A percentile compares a stretch with the other conserved stretches of the same genome.
These are phyloP conservation scores for Vombatus ursinus DNA, from an alignment of 2,113 vertebrate genomes.

Conservation along the genomic window DNA sequence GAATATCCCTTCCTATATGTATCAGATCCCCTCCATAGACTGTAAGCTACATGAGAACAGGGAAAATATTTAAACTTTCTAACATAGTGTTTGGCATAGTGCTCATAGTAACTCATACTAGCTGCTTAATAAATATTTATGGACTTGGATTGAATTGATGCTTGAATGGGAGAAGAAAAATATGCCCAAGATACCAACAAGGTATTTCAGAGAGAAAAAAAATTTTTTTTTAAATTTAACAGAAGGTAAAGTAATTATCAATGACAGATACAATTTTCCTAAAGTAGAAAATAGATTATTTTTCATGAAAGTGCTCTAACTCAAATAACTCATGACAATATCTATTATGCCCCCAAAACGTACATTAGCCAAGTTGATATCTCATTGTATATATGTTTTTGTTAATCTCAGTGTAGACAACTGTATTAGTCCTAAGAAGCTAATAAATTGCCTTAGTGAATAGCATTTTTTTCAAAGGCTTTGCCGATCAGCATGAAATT, in stretches of 20 bases:
- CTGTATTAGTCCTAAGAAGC: not conserved
- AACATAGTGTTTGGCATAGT: not conserved
- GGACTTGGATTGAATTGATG: not conserved
- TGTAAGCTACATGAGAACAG: not conserved
- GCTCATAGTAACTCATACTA: not conserved
- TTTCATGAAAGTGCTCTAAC: conserved; percentile 48
- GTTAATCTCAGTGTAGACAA: not conserved
- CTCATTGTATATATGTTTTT: not conserved
- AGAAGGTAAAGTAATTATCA: conserved; percentile 55
- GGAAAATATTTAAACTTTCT: not conserved
- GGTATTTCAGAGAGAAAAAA: conserved; percentile 31
- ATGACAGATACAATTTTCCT: conserved; percentile 51
- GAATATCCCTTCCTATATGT: not conserved
- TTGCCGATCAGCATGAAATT: not conserved
- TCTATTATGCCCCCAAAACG: conserved; percentile 48
- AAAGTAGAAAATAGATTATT: conserved; percentile 56
- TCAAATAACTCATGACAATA: conserved; percentile 31
- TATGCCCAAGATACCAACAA: conserved; percentile 45
- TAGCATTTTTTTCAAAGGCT: not conserved
- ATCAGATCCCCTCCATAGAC: not conserved
- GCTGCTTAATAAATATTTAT: not conserved
- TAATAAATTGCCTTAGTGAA: conserved; percentile 23
- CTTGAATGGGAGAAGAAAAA: conserved; percentile 51
- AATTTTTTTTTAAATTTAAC: conserved; percentile 9
- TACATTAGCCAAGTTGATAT: not conserved